phyloP scores from a whole-genome alignment of 2,113 vertebrate species.

The Toxostoma redivivum region DNA sequence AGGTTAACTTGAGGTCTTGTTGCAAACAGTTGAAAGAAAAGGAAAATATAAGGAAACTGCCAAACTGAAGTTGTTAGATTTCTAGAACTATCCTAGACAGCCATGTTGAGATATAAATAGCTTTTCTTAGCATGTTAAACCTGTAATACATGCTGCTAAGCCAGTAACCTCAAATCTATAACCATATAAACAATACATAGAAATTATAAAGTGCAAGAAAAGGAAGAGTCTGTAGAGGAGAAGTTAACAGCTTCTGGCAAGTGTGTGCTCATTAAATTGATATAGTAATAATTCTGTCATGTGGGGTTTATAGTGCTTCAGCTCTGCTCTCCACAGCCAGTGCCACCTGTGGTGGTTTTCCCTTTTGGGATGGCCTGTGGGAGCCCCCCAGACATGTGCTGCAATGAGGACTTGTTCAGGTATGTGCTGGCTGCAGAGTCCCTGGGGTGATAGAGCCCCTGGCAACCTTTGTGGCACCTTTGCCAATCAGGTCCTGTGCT shows the following conservation, averaged over 20 bases:
- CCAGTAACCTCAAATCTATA: not conserved
- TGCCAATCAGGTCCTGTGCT: not conserved
- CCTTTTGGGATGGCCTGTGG: too few species aligned
- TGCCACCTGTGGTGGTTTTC: not conserved
- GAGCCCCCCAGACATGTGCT: not conserved
- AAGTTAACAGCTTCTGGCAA: not conserved
- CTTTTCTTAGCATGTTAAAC: not conserved
- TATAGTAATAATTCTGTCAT: not conserved
- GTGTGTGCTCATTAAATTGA: not conserved
- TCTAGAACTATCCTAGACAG: not conserved
- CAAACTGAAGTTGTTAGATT: not conserved
- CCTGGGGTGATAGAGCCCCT: fast-evolving
- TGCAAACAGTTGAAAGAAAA: not conserved
- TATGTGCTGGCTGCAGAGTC: not conserved
- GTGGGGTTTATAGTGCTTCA: not conserved
- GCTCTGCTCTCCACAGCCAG: not conserved
- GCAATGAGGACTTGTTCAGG: not conserved
- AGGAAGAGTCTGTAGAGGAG: not conserved
- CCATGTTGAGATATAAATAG: not conserved
- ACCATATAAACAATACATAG: not conserved
- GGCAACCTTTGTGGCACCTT: not conserved
- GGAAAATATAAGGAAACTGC: not conserved
- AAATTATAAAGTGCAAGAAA: not conserved
- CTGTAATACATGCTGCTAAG: not conserved
- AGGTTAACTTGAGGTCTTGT: not conserved